A percentile compares a stretch with the other conserved stretches of the same genome.
Evolutionary conservation across 2,113 vertebrate genomes (phyloP).

Genomic region (Solenodon paradoxus): DNA sequence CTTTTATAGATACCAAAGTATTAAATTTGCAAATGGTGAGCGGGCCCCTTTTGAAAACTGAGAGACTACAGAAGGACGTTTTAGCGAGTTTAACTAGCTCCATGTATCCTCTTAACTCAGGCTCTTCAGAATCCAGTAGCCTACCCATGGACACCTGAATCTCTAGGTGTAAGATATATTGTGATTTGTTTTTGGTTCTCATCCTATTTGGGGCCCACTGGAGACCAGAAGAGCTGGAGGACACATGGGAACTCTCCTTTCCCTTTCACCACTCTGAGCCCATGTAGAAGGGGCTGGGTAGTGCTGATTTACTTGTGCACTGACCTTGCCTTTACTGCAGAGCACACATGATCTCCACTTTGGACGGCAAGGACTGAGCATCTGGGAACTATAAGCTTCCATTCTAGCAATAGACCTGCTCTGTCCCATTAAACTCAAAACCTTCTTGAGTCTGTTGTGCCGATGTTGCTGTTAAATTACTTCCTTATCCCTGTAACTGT

Average conservation of each 20-base stretch:
- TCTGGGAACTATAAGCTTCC: not conserved
- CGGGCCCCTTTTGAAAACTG: not conserved
- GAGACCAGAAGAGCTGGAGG: not conserved
- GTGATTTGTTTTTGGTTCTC: not conserved
- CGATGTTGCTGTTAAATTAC: not conserved
- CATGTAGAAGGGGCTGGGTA: not conserved
- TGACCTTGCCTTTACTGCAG: not conserved
- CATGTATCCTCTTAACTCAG: not conserved
- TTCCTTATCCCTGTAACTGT: not conserved
- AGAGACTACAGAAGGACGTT: not conserved
- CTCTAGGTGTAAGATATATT: not conserved
- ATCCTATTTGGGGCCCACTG: not conserved
- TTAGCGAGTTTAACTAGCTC: not conserved
- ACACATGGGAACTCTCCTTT: not conserved
- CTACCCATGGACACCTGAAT: not conserved
- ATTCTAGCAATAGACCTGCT: not conserved
- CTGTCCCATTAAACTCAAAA: not conserved
- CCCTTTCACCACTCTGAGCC: not conserved
- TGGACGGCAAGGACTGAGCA: not conserved
- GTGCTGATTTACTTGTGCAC: not conserved
- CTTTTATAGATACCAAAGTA: not conserved
- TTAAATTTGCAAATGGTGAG: not conserved
- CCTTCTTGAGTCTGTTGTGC: not conserved
- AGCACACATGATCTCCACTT: not conserved
- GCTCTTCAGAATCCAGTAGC: not conserved